Evolutionary conservation across 2,888 invertebrate genomes (phyloP), one percentile per base, ranked within the genome.

Genomic region (Deladenus siricidicola): DNA sequence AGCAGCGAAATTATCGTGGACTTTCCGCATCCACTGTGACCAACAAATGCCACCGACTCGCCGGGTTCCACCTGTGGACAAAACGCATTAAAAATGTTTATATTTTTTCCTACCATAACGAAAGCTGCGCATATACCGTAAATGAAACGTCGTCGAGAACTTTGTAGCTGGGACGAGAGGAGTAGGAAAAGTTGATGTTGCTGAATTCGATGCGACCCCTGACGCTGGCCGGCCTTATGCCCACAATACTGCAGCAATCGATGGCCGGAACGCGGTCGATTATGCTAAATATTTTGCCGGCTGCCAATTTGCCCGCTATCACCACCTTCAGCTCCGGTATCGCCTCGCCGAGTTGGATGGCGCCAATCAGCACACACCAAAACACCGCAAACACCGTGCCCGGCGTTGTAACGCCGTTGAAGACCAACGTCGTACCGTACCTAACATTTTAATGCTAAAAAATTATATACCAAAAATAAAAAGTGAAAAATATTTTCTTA

Each of bases 241-340:
- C 84, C 29, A 72, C 70, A 17, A 76, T 72, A 2, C 80, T 78
- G 23, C 76, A 74, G 42, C 81, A 79, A 68, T 83, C 83, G 43
- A 83, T 82, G 24, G 72, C 74, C 0, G 83, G n/a, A 62, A 80
- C 80, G 34, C 79, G 73, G 63, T 82, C 81, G 59, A 83, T 81
- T 17, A 83, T 80, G 26, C 80, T 76, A 63, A 81, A 81, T 10
- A 83, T 78, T 2, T 79, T 79, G 3, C 85, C 85, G 0, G 87
- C 88, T 0, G 89, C 87, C 0, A 89, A 88, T 72, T 85, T 85
- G 0, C 89, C 89, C 28, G 85, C 84, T 0, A 88, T 86, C 70
- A 90, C 87, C 8, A 87, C 85, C 78, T 88, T 87, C 76, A 90
- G 85, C 62, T 87, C 86, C 0, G 89, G 89, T 0, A 88, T 86